A percentile compares a stretch with the other conserved stretches of the same genome.
phyloP scores from a whole-genome alignment of 1,140 invertebrate genomes.

The Trypoxylus dichotomus region DNA sequence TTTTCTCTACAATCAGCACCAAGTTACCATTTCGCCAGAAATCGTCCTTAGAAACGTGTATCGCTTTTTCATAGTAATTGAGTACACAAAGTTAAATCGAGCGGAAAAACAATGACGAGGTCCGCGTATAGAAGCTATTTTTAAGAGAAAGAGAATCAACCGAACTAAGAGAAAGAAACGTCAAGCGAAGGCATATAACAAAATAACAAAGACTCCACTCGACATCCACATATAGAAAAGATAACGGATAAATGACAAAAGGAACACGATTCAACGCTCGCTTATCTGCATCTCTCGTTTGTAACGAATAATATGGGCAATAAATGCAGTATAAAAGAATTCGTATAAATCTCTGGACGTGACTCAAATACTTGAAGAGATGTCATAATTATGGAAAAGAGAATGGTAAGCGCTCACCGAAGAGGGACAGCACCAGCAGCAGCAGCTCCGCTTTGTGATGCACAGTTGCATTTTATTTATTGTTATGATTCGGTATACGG shows the following conservation, averaged over 20 bases:
- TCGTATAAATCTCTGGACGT: neutral
- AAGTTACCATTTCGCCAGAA: no score
- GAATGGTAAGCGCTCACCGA: neutral
- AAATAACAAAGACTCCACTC: neutral
- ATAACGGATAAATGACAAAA: constrained; percentile 3
- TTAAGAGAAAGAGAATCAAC: neutral
- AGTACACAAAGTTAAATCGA: no score
- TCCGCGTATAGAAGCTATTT: neutral
- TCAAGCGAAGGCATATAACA: neutral
- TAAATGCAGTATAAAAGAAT: constrained; percentile 7
- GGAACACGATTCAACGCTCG: neutral
- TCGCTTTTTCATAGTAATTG: no score
- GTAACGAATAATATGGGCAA: constrained; percentile 6
- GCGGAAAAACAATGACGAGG: no score
- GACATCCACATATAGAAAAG: constrained; percentile 2
- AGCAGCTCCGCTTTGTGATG: neutral
- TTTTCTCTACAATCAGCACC: no score
- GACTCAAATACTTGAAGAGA: constrained; percentile 3
- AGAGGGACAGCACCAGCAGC: neutral
- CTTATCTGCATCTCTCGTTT: constrained; percentile 5
- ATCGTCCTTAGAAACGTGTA: no score
- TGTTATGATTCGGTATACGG: constrained; percentile 1
- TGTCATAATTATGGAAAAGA: constrained; percentile 7
- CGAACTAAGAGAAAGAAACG: neutral
- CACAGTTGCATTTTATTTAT: neutral